Base-by-base conservation (phyloP, 2,113 vertebrate species). In the Labrus mixtus region DNA sequence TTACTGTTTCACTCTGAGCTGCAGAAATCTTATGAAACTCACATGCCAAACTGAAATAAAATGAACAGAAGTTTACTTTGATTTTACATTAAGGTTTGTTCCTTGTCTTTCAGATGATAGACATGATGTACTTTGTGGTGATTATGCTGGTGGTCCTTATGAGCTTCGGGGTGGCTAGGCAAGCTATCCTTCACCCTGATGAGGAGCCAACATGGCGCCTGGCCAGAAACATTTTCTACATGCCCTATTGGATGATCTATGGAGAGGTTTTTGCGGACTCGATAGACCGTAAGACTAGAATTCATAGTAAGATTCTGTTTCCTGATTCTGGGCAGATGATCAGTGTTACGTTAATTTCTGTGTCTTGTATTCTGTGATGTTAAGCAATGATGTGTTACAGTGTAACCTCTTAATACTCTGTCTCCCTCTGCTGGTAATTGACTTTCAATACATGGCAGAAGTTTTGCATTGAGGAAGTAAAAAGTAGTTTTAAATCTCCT, bases 251-350 rank as follows among this genome's bases (percentile, higher is more conserved):
- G 98, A 99, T 99, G 98, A 99, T 99, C 94, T 99, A 99, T 6
- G 98, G 98, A 81, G 98, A 99, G 93, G 97, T 99, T 96, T 99
- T 99, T 95, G 98, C 97, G 76, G 98, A 99, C 95, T 98, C 98
- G 96, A 98, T 98, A 96, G 98, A 99, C 97, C 98, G 98, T 99
- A 99, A 99, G 98, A 99, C 93, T 97, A 97, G 97, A 98, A 93
- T 99, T 96, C 93, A 99, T 98, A 99, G 98, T 99, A 99, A 99
- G 98, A 96, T 93, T 96, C 94, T 96, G 94, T 96, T 97, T 97
- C 95, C 96, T 97, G 95, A 94, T 96, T 95, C 95, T 89, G 94
- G 95, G 95, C 95, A 95, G 96, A 96, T 95, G 95, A 96, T 96
- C 94, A 88, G 83, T 83, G 85, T 90, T 69, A 50, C 4, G 29